Conservation (phyloP, 2,113 vertebrate species). For the Cnemophilus loriae region DNA sequence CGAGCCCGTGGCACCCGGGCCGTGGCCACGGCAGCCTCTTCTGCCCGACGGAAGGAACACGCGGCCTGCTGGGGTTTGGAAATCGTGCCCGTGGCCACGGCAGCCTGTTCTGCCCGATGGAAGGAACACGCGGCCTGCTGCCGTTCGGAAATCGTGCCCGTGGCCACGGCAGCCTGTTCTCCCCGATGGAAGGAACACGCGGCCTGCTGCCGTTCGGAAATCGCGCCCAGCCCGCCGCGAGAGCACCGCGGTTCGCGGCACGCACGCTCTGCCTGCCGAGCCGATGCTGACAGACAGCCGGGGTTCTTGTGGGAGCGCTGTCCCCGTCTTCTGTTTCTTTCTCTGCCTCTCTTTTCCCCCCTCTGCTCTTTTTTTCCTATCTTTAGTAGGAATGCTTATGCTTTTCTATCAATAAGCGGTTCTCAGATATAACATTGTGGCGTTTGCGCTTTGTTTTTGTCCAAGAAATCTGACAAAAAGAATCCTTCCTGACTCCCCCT, state of each 20-base stretch:
- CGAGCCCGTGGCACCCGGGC: too few relatives aligned
- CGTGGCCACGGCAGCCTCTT: too few relatives aligned
- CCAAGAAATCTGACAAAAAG: neutral
- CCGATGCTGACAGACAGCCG: neutral
- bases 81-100: too few relatives aligned
- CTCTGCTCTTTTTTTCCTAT: neutral
- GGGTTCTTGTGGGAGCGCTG: neutral
- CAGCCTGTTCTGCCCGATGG: too few relatives aligned
- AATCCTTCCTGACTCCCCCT: neutral
- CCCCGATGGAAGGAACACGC: neutral
- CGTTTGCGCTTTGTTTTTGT: fast-evolving
- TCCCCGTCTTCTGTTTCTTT: neutral
- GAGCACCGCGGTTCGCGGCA: fast-evolving
- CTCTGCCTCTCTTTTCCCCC: too few relatives aligned
- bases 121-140: too few relatives aligned
- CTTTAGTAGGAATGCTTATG: neutral
- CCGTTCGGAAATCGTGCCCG: too few relatives aligned
- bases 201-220: neutral
- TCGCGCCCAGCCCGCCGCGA: fast-evolving
- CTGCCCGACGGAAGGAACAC: too few relatives aligned
- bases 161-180: too few relatives aligned
- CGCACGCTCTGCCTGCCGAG: fast-evolving
- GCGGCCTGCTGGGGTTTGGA: too few relatives aligned
- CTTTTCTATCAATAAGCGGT: fast-evolving
- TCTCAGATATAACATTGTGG: neutral